Evolutionary conservation across 2,888 invertebrate genomes (phyloP).

Genomic region (Bhutanitis thaidina): DNA sequence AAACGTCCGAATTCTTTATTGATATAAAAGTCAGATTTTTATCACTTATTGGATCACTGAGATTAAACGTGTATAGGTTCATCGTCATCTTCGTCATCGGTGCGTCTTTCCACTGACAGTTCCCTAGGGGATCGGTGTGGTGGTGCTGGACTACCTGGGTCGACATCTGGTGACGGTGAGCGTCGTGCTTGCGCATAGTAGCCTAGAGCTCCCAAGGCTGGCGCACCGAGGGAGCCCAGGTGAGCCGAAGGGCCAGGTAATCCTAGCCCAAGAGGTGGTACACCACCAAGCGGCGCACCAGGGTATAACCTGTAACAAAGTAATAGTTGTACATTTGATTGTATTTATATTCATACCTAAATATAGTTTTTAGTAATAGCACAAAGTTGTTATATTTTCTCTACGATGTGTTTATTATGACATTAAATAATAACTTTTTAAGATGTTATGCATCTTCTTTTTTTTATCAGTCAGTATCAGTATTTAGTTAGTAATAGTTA

Average conservation of each 20-base stretch:
- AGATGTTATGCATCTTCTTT: no score
- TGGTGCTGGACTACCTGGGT: slow-evolving; percentile 80
- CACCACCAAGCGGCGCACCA: slow-evolving; percentile 79
- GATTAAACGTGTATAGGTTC: slow-evolving; percentile 82
- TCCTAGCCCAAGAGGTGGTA: slow-evolving; percentile 79
- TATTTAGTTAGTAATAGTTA: no score
- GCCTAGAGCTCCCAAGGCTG: slow-evolving; percentile 80
- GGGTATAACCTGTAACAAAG: slow-evolving; percentile 75
- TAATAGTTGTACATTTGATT: not conserved
- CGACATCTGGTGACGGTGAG: slow-evolving; percentile 75
- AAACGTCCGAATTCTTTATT: not conserved
- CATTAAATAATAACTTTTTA: no score
- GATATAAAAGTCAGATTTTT: slow-evolving; percentile 1
- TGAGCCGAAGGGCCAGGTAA: slow-evolving; percentile 85
- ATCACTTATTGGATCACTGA: slow-evolving; percentile 26
- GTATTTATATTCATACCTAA: no score
- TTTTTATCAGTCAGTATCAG: no score
- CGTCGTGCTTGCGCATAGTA: slow-evolving; percentile 74
- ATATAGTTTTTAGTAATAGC: not conserved
- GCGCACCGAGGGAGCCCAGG: slow-evolving; percentile 83
- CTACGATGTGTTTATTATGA: no score
- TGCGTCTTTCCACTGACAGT: slow-evolving; percentile 60
- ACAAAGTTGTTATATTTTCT: no score
- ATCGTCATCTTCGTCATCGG: slow-evolving; percentile 80
- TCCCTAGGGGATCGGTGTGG: slow-evolving; percentile 67